Conservation (phyloP, 1,140 invertebrate genomes). For the Cydia splendana region DNA sequence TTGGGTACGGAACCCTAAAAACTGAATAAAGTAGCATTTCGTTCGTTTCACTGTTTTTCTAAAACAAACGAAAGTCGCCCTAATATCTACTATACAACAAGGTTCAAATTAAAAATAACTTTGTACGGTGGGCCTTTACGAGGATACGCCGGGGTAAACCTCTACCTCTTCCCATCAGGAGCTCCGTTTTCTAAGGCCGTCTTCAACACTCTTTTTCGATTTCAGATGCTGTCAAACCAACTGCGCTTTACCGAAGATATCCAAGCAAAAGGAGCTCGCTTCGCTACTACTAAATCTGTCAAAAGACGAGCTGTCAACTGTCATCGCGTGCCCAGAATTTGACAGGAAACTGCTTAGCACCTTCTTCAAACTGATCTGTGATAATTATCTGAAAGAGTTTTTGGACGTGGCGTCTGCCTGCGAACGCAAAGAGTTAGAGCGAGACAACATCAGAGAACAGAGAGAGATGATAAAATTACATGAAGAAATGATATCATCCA, state of each 20-base stretch:
- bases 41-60: too few relatives aligned
- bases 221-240: slow-evolving; percentile 63
- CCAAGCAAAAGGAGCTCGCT: slow-evolving; percentile 62
- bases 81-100: too few relatives aligned
- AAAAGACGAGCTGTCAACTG: slow-evolving; percentile 55
- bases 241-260: slow-evolving; percentile 48
- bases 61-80: too few relatives aligned
- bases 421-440: slow-evolving; percentile 64
- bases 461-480: slow-evolving; percentile 54
- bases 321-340: slow-evolving; percentile 68
- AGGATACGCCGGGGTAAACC: too few relatives aligned
- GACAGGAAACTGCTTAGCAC: slow-evolving; percentile 62
- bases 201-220: too few relatives aligned
- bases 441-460: slow-evolving; percentile 56
- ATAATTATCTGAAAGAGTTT: slow-evolving; percentile 64
- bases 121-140: too few relatives aligned
- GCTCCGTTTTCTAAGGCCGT: too few relatives aligned
- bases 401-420: slow-evolving; percentile 56
- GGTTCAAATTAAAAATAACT: too few relatives aligned
- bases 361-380: slow-evolving; percentile 61
- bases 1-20: too few relatives aligned
- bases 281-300: slow-evolving; percentile 56
- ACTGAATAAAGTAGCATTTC: too few relatives aligned
- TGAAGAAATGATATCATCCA: slow-evolving; percentile 62
- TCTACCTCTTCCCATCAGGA: too few relatives aligned